phyloP scores from a whole-genome alignment of 2,888 invertebrate genomes.

The Catocala sponsa region DNA sequence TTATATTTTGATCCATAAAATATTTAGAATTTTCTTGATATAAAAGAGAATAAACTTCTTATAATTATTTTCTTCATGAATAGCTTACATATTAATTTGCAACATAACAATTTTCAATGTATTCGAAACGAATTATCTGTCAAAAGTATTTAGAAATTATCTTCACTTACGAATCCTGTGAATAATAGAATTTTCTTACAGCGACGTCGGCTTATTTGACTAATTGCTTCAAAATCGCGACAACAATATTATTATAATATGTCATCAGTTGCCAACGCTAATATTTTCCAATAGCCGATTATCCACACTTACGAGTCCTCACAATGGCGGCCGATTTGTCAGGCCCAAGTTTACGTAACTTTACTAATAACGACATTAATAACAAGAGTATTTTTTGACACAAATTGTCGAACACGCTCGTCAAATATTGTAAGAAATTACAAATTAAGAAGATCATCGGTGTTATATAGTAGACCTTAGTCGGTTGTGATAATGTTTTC shows the following conservation, averaged over 20 bases:
- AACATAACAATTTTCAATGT: slow-evolving; percentile 33
- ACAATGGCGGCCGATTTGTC: slow-evolving; percentile 51
- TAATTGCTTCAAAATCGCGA: slow-evolving; percentile 53
- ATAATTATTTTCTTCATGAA: not conserved
- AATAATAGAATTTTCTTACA: slow-evolving; percentile 42
- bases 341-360: slow-evolving; percentile 64
- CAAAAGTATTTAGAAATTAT: slow-evolving; percentile 49
- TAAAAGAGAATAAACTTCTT: no score
- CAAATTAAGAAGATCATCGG: slow-evolving; percentile 16
- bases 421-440: slow-evolving; percentile 46
- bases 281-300: slow-evolving; percentile 63
- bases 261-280: slow-evolving; percentile 53
- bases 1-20: no score
- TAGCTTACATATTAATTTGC: not conserved
- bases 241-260: slow-evolving; percentile 45
- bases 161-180: slow-evolving; percentile 33
- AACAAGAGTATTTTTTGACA: slow-evolving; percentile 58
- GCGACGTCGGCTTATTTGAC: slow-evolving; percentile 50
- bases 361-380: slow-evolving; percentile 61
- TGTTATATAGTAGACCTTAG: slow-evolving; percentile 50
- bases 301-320: slow-evolving; percentile 51
- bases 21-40: no score
- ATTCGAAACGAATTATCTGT: slow-evolving; percentile 38
- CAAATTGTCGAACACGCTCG: slow-evolving; percentile 58
- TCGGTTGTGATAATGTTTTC: slow-evolving; percentile 36